These are phyloP conservation scores for Pavo muticus DNA, from an alignment of 2,113 vertebrate species.

Conservation along the genomic window DNA sequence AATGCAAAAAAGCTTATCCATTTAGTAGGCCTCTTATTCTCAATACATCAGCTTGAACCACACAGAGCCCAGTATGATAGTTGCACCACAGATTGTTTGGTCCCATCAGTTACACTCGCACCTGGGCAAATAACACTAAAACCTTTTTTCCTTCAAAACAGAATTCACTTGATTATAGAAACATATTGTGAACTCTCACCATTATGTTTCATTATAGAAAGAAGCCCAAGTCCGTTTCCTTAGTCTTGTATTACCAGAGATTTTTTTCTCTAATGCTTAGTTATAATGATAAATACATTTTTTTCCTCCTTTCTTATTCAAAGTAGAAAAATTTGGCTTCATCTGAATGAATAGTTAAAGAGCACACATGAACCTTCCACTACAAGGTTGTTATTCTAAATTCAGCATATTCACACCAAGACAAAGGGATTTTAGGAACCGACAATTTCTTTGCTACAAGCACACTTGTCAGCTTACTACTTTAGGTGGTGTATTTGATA, in stretches of 20 bases:
- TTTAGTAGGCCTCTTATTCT: background rate
- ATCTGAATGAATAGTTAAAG: background rate
- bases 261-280: background rate
- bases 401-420: accelerated
- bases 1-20: background rate
- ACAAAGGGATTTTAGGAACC: background rate
- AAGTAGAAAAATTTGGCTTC: background rate
- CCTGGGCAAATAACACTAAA: background rate
- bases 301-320: background rate
- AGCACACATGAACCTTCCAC: accelerated
- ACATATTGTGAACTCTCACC: background rate
- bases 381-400: background rate
- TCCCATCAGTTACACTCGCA: background rate
- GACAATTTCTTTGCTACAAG: background rate
- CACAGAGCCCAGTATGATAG: background rate
- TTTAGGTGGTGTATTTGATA: no score
- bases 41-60: background rate
- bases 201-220: background rate
- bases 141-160: background rate
- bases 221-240: background rate
- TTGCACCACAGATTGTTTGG: background rate
- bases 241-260: background rate
- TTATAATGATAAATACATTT: background rate
- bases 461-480: accelerated
- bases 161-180: background rate